Evolutionary conservation across 2,797 vertebrate species (phyloP).

Genomic region (Peromyscus nudipes): DNA sequence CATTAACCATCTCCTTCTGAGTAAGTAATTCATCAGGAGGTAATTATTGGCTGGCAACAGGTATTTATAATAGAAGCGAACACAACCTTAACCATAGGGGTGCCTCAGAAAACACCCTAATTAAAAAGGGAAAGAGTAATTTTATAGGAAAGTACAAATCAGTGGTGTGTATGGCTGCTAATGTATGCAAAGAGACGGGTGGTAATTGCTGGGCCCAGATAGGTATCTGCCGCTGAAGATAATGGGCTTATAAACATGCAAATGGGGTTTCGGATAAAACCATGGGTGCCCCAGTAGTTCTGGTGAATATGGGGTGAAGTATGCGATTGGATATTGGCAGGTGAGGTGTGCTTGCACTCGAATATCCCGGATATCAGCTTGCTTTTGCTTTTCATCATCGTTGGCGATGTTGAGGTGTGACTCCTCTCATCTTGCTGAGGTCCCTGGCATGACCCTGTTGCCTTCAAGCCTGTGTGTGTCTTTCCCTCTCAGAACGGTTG

Average conservation of each 20-base stretch:
- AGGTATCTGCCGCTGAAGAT: constrained; percentile 63
- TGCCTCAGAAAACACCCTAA: constrained; percentile 77
- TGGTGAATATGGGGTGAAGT: not conserved
- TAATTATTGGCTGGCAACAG: constrained; percentile 80
- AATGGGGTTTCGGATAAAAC: constrained; percentile 45
- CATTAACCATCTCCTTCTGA: constrained; percentile 44
- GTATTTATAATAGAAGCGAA: constrained; percentile 80
- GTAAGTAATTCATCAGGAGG: constrained; percentile 76
- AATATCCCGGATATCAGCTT: not conserved
- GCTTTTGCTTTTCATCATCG: constrained; percentile 42
- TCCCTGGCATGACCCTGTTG: not conserved
- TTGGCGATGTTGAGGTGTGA: not conserved
- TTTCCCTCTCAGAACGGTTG: not conserved
- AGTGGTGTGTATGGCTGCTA: constrained; percentile 69
- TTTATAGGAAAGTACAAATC: constrained; percentile 83
- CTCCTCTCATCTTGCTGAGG: constrained; percentile 2
- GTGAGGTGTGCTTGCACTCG: not conserved
- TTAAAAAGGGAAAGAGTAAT: constrained; percentile 84
- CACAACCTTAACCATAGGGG: constrained; percentile 78
- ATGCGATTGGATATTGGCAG: constrained; percentile 37
- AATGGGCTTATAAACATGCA: constrained; percentile 61
- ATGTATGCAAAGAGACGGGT: constrained; percentile 71
- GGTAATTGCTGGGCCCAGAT: constrained; percentile 66
- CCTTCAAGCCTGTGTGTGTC: not conserved
- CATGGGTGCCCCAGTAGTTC: not conserved